phyloP scores from a whole-genome alignment of 2,113 vertebrate genomes.

The Macrotis lagotis region DNA sequence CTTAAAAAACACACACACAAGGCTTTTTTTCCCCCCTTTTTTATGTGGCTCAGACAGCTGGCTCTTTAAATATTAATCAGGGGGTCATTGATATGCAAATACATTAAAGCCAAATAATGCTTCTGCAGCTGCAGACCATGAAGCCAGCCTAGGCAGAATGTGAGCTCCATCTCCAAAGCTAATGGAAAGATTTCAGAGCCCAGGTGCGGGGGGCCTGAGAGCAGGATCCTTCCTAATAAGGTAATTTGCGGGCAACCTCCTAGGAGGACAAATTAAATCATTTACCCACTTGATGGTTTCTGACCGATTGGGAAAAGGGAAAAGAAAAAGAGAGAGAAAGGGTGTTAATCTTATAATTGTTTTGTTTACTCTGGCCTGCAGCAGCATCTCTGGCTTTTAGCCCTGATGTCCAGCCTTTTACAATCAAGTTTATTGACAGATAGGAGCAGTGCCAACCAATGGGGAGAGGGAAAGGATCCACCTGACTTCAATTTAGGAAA shows the following conservation, averaged over 20 bases:
- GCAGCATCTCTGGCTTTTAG: constrained; percentile 42
- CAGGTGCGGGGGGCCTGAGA: constrained; percentile 74
- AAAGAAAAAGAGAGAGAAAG: constrained; percentile 41
- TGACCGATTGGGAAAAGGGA: constrained; percentile 3
- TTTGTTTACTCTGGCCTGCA: constrained; percentile 18
- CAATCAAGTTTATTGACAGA: constrained; percentile 14
- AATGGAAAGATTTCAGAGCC: constrained; percentile 74
- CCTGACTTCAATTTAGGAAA: not conserved
- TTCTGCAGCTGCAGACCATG: constrained; percentile 82
- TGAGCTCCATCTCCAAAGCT: constrained; percentile 63
- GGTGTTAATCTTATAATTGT: constrained; percentile 58
- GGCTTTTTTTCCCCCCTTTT: constrained; percentile 73
- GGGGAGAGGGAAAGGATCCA: not conserved
- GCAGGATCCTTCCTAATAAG: constrained; percentile 50
- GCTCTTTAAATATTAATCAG: constrained; percentile 87
- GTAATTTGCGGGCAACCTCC: constrained; percentile 51
- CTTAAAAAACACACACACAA: constrained; percentile 70
- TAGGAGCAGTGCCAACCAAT: not conserved
- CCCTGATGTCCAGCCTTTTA: constrained; percentile 68
- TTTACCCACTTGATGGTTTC: constrained; percentile 36
- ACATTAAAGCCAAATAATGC: constrained; percentile 70
- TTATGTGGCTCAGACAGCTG: constrained; percentile 82
- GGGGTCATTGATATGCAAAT: constrained; percentile 85
- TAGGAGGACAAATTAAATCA: constrained; percentile 44
- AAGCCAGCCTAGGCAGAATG: constrained; percentile 31